Evolutionary conservation across 2,797 vertebrate species (phyloP), one percentile per base, ranked within the genome.

Genomic region (Typhlichthys eigenmanni): DNA sequence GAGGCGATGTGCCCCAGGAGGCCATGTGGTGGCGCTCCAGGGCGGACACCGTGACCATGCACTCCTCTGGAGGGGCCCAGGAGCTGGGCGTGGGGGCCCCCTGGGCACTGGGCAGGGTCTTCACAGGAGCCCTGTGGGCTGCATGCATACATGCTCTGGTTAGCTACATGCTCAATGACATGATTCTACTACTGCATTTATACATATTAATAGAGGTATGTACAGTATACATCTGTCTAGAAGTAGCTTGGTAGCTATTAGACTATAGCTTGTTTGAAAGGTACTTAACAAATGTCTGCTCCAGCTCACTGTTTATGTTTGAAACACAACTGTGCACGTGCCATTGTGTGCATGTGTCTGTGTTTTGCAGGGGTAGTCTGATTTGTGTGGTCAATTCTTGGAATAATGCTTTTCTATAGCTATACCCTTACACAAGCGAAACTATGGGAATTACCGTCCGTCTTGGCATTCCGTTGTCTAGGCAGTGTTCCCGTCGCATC

Each of bases 381-480:
- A 34, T 17, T 17, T 17, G 16, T 19, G 17, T 19, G 17, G 17
- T 7, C 34, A 34, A 5, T 34, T 34, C 7, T 34, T 4, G 34
- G 4, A 34, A 34, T 34, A 34, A 34, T 34, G 34, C 34, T 34
- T 34, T 34, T 34, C 5, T 7, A 34, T 34, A 7, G 34, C 0
- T 34, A 34, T 34, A 34, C 34, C 34, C 5, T 34, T 34, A 34
- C 34, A 34, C 34, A 34, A 34, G 34, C 34, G 4, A 34, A 34
- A 16, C 49, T 4, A 17, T 17, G 49, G 17, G 49, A n/a, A 9
- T 5, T 85, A 98, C 96, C 92, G 3, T 97, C 95, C 84, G 90
- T 85, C 69, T 84, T 89, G 52, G 88, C 87, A 84, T 97, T 95
- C 78, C 95, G 94, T 61, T 93, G 92, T 78, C 95, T 95, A 81